phyloP scores from a whole-genome alignment of 53 echinoderm and acorn worm genomes.

The Hippasteria phrygiana region DNA sequence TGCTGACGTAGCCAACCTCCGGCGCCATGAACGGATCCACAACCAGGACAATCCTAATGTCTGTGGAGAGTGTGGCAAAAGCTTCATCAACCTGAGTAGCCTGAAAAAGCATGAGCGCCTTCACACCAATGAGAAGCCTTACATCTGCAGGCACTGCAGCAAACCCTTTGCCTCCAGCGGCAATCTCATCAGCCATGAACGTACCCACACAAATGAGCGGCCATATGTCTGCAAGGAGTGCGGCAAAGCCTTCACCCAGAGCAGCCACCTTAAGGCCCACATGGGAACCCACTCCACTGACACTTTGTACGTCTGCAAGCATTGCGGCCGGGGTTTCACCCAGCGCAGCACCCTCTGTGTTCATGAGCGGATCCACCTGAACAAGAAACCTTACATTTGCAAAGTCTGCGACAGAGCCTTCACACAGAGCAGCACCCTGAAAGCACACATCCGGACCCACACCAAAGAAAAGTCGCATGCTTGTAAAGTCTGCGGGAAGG shows the following conservation, averaged over 20 bases:
- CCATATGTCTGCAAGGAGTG: constrained; percentile 63
- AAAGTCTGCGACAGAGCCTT: constrained; percentile 41
- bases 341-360: constrained; percentile 68
- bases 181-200: constrained; percentile 59
- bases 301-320: constrained; percentile 62
- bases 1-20: constrained; percentile 47
- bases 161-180: constrained; percentile 61
- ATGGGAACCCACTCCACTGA: constrained; percentile 61
- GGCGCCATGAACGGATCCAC: constrained; percentile 64
- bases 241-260: constrained; percentile 61
- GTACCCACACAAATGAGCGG: constrained; percentile 41
- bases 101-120: constrained; percentile 46
- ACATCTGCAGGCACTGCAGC: constrained; percentile 66
- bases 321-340: constrained; percentile 71
- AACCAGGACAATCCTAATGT: constrained; percentile 40
- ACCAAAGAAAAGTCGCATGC: constrained; percentile 51
- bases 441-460: constrained; percentile 57
- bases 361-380: constrained; percentile 60
- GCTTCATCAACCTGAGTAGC: constrained; percentile 27
- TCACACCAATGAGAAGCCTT: constrained; percentile 62
- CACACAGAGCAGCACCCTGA: constrained; percentile 56
- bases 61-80: constrained; percentile 12
- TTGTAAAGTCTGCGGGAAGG: constrained; percentile 60
- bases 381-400: constrained; percentile 54
- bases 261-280: constrained; percentile 58